phyloP scores from a whole-genome alignment of 2,888 invertebrate species.

The Lumbricus terrestris region DNA sequence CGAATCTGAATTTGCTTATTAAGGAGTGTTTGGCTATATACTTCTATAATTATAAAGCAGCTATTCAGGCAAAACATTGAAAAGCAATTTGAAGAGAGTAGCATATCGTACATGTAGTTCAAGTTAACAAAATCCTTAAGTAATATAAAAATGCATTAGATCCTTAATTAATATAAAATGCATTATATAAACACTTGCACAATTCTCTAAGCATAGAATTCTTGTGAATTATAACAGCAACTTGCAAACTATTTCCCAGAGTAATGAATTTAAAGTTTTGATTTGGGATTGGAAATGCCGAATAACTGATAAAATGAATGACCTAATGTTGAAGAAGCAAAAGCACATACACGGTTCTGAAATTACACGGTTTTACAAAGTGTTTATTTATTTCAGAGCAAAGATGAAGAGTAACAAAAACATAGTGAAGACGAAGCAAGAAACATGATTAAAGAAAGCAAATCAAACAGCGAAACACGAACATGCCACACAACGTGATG shows the following conservation, averaged over 20 bases:
- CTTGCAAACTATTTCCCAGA: background rate
- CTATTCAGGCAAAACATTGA: background rate
- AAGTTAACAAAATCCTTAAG: background rate
- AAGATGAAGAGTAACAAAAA: background rate
- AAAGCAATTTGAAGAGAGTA: background rate
- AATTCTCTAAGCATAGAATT: background rate
- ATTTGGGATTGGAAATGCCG: no score
- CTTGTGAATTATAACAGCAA: background rate
- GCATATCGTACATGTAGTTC: background rate
- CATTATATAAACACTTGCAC: background rate
- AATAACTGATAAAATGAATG: no score
- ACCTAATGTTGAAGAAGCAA: no score
- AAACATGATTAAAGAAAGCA: conserved; percentile 3
- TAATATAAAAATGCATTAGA: background rate
- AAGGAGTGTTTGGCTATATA: background rate
- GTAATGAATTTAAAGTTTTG: no score
- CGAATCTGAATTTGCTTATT: background rate
- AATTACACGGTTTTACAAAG: background rate
- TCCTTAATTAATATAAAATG: background rate
- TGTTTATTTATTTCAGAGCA: background rate
- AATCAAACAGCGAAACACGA: background rate
- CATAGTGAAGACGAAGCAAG: background rate
- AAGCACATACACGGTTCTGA: no score
- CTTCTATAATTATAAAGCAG: background rate
- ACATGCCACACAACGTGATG: background rate